phyloP scores from a whole-genome alignment of 2,888 invertebrate genomes.

The Stenolophus ochropezus region DNA sequence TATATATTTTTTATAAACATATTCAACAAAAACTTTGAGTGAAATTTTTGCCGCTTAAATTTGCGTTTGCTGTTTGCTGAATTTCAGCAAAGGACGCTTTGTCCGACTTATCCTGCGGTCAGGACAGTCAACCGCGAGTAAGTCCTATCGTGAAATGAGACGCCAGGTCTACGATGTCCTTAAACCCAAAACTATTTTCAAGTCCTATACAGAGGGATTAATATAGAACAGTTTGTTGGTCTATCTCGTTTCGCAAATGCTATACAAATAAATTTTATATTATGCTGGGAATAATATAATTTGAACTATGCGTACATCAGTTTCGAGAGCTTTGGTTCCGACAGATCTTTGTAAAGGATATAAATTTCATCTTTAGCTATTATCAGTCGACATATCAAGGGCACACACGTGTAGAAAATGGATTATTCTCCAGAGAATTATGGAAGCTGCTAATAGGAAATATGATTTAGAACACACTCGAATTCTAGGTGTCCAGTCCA shows the following conservation, averaged over 20 bases:
- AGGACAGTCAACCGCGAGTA: neutral
- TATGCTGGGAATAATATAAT: neutral
- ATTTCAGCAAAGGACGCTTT: neutral
- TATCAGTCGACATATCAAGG: neutral
- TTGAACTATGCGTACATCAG: neutral
- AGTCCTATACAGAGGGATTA: too few relatives aligned
- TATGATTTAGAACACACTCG: neutral
- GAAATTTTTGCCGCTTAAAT: too few relatives aligned
- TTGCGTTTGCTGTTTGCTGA: too few relatives aligned
- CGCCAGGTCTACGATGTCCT: neutral
- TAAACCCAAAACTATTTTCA: too few relatives aligned
- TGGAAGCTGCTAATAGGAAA: neutral
- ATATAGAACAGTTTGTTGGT: conserved; percentile 20
- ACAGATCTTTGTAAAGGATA: neutral
- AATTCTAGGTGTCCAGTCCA: neutral
- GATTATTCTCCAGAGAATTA: neutral
- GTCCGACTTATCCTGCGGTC: neutral
- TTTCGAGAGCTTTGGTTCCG: neutral
- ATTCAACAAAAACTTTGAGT: too few relatives aligned
- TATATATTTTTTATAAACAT: too few relatives aligned
- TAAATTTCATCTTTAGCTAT: neutral
- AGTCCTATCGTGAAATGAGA: neutral
- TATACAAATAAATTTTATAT: conserved; percentile 7
- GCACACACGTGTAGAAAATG: neutral
- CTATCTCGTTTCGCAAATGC: conserved; percentile 7